Evolutionary conservation across 2,113 vertebrate species (phyloP).

Genomic region (Odocoileus hemionus): DNA sequence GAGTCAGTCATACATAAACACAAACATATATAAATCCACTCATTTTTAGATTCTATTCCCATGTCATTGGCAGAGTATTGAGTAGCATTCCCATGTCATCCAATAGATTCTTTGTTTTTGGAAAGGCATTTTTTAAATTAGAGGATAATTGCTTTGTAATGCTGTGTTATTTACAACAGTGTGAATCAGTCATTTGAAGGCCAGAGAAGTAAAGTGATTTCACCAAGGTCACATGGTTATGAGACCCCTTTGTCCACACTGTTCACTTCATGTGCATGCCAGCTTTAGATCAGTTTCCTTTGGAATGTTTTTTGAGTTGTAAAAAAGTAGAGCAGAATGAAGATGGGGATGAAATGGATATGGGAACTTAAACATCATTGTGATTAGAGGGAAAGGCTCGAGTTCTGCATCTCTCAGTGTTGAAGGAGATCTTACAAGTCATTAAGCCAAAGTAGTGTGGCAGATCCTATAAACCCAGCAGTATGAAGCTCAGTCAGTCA

Average conservation of each 20-base stretch:
- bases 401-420: neutral
- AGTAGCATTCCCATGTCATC: neutral
- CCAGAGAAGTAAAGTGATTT: neutral
- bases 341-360: neutral
- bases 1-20: neutral
- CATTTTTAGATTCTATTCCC: neutral
- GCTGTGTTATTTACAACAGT: neutral
- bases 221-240: neutral
- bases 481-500: neutral
- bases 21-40: neutral
- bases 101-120: neutral
- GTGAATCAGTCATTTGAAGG: neutral
- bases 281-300: neutral
- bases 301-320: neutral
- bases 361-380: neutral
- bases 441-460: neutral
- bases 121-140: neutral
- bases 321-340: neutral
- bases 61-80: neutral
- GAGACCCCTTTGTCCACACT: neutral
- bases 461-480: neutral
- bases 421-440: neutral
- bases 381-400: neutral
- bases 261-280: neutral
- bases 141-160: neutral